These are phyloP conservation scores for Andrena haemorrhoa DNA, from an alignment of 2,888 invertebrate species.

Conservation along the genomic window DNA sequence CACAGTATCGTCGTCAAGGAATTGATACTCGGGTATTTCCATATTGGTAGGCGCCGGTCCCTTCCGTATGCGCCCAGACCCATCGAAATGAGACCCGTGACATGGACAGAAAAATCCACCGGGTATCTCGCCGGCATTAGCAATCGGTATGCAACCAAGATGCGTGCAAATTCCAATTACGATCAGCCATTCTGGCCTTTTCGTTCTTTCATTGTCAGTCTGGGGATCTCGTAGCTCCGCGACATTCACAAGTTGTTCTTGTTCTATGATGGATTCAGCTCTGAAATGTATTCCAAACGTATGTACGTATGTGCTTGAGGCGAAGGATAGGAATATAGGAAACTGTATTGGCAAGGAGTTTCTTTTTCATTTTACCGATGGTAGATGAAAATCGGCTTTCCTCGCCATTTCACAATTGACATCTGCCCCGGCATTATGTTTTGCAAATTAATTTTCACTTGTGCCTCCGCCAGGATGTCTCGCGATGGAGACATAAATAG, in stretches of 20 bases:
- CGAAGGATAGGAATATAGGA: no score
- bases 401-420: constrained; percentile 91
- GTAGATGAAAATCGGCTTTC: constrained; percentile 93
- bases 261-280: constrained; percentile 88
- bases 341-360: not conserved
- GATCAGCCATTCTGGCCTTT: constrained; percentile 91
- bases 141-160: constrained; percentile 93
- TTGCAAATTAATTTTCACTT: constrained; percentile 90
- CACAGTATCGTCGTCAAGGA: constrained; percentile 86
- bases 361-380: constrained; percentile 85
- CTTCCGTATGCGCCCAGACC: constrained; percentile 90
- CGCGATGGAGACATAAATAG: constrained; percentile 88
- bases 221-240: constrained; percentile 90
- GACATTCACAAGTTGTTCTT: constrained; percentile 87
- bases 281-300: constrained; percentile 77
- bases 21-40: constrained; percentile 89
- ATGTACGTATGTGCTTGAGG: not conserved
- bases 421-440: constrained; percentile 89
- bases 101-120: constrained; percentile 94
- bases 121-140: constrained; percentile 88
- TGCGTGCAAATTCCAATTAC: constrained; percentile 93
- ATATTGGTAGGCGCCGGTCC: constrained; percentile 91
- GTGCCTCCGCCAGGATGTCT: constrained; percentile 91
- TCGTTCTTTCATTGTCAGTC: constrained; percentile 88
- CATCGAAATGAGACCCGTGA: constrained; percentile 94